Evolutionary conservation across 1,140 invertebrate genomes (phyloP), one percentile per base, ranked within the genome.

Genomic region (Octopus sinensis): DNA sequence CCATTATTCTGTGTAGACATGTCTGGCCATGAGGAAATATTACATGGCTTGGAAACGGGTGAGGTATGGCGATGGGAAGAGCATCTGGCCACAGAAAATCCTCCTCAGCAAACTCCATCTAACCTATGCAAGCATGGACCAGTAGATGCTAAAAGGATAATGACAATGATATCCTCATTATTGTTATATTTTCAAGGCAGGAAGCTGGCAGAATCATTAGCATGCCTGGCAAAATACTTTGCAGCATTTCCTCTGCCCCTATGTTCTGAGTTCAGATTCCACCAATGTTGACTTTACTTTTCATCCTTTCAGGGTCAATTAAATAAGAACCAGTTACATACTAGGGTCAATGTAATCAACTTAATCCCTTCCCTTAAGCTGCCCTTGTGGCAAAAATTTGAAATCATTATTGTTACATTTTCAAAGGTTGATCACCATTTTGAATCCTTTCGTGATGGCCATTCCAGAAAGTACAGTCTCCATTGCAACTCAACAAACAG

Each of bases 401-500:
- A 62, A 62, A 62, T 62, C 17, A 62, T 12, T 62, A 62, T 12
- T 9, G 56, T 62, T 12, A 62, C 52, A 80, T 6, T 76, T 62
- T 62, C 71, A 6, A 30, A 83, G 82, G 82, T 83, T 10, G 77
- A 81, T 77, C 82, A 83, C 56, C 82, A 83, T 71, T 83, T 83
- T 81, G 82, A 83, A 52, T 83, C 54, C 68, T n/a, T 79, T 13
- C 52, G 79, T 43, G 82, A 83, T 79, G 82, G 82, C 12, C 82
- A 83, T 71, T 4, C 52, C 10, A 79, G 82, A 68, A 83, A 75
- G 52, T 83, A 83, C 53, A 79, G 30, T 5, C 80, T 71, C 13
- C 80, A 81, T 51, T 78, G 56, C 52, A 30, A 54, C 23, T 23
- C 81, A n/a, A 4, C 54, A 6, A 81, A 79, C 56, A 83, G 79